Percentiles rank a stretch among this genome's conserved stretches.
Conservation (phyloP, 2,113 vertebrate genomes). For the Eclectus roratus region DNA sequence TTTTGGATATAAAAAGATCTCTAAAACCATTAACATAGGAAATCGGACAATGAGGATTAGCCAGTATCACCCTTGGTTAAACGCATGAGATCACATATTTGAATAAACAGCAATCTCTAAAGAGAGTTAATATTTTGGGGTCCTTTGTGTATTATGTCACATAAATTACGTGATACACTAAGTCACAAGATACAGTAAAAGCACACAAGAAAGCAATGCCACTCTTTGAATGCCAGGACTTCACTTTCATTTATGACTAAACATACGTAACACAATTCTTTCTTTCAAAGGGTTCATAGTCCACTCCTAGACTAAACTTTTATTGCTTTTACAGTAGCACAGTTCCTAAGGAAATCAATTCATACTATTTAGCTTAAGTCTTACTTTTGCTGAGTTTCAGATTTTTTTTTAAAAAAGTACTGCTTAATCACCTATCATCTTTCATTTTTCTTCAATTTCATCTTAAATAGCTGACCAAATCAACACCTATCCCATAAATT, state of each 20-base stretch:
- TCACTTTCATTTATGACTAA: neutral
- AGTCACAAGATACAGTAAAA: neutral
- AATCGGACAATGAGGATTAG: constrained; percentile 38
- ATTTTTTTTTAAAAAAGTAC: neutral
- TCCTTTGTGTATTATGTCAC: constrained; percentile 27
- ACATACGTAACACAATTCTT: rapidly evolving
- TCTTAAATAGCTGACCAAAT: neutral
- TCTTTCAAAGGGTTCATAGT: neutral
- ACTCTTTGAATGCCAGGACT: neutral
- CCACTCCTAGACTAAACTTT: neutral
- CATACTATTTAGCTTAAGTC: neutral
- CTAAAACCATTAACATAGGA: neutral
- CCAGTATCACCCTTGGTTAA: neutral
- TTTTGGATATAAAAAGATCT: constrained; percentile 3
- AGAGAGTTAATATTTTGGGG: constrained; percentile 40
- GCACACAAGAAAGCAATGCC: neutral
- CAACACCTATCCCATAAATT: neutral
- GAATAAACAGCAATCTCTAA: constrained; percentile 42
- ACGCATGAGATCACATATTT: neutral
- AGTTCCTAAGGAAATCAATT: constrained; percentile 11
- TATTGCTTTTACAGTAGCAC: neutral
- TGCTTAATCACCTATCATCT: neutral
- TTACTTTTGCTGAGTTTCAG: neutral
- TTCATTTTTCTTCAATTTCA: neutral
- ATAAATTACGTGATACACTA: neutral